Conservation (phyloP, 1,140 invertebrate genomes). For the Pseudomyrmex cubaensis region DNA sequence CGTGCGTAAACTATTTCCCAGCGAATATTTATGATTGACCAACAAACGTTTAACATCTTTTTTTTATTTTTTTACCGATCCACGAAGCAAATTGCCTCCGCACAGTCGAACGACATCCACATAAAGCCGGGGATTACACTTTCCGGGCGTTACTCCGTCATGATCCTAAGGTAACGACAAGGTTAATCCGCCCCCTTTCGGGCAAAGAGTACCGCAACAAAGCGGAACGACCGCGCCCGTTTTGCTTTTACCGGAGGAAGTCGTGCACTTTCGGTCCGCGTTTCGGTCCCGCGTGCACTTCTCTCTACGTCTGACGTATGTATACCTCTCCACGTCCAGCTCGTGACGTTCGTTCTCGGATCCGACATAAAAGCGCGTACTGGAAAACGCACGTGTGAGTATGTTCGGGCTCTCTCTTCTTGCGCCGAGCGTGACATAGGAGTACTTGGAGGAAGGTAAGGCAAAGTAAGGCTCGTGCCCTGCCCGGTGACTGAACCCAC, state of each 20-base stretch:
- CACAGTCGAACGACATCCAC: background rate
- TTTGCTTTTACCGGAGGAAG: constrained; percentile 65
- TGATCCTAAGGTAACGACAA: constrained; percentile 1
- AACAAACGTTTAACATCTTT: background rate
- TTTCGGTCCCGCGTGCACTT: background rate
- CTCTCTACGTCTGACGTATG: constrained; percentile 58
- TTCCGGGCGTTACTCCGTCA: background rate
- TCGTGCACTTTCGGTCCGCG: constrained; percentile 38
- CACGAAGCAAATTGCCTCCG: background rate
- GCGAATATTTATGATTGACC: too few relatives aligned
- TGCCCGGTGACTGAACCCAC: constrained; percentile 78
- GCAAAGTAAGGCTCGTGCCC: constrained; percentile 74
- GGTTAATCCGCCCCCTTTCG: constrained; percentile 42
- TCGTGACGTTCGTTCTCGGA: constrained; percentile 32
- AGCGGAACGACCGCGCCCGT: constrained; percentile 54
- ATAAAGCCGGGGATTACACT: constrained; percentile 12
- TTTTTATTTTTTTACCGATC: background rate
- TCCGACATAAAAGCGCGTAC: constrained; percentile 21
- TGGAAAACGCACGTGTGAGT: constrained; percentile 28
- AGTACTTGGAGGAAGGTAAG: constrained; percentile 71
- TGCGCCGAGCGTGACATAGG: constrained; percentile 64
- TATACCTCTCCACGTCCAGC: constrained; percentile 54
- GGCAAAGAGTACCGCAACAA: constrained; percentile 14
- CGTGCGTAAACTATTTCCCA: background rate
- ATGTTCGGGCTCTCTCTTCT: constrained; percentile 5